A percentile compares a stretch with the other conserved stretches of the same genome.
Evolutionary conservation across 2,797 vertebrate genomes (phyloP).

Genomic region (Clamator glandarius): DNA sequence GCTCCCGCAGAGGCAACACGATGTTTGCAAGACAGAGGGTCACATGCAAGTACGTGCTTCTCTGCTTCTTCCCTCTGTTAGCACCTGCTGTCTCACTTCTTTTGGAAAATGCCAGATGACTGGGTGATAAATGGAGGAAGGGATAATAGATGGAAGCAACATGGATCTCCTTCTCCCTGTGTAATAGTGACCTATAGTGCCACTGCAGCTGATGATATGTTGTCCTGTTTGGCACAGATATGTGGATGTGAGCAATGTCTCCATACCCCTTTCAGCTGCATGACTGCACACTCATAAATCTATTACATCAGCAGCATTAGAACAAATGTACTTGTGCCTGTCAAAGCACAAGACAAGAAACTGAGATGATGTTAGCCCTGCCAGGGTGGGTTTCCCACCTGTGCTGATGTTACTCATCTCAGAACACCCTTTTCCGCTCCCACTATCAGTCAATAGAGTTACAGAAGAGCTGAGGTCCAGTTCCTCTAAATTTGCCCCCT

Average conservation of each 20-base stretch:
- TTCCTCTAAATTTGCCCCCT: background rate
- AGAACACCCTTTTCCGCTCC: background rate
- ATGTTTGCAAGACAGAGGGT: background rate
- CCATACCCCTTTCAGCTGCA: background rate
- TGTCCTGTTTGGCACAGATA: background rate
- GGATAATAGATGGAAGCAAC: background rate
- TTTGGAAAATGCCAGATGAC: background rate
- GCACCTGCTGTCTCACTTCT: background rate
- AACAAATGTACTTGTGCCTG: background rate
- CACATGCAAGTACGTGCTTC: background rate
- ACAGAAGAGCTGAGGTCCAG: background rate
- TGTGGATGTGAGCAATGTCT: background rate
- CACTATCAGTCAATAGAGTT: background rate
- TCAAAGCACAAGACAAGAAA: background rate
- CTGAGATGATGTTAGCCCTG: background rate
- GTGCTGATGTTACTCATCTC: background rate
- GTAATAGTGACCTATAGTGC: background rate
- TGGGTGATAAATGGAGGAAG: background rate
- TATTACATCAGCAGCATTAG: background rate
- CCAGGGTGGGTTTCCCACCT: background rate
- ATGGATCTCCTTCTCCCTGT: background rate
- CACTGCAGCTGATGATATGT: rapidly evolving
- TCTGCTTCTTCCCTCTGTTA: background rate
- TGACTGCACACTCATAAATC: background rate
- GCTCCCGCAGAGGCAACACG: rapidly evolving